phyloP scores from a whole-genome alignment of 2,113 vertebrate genomes.

The Struthidea cinerea region DNA sequence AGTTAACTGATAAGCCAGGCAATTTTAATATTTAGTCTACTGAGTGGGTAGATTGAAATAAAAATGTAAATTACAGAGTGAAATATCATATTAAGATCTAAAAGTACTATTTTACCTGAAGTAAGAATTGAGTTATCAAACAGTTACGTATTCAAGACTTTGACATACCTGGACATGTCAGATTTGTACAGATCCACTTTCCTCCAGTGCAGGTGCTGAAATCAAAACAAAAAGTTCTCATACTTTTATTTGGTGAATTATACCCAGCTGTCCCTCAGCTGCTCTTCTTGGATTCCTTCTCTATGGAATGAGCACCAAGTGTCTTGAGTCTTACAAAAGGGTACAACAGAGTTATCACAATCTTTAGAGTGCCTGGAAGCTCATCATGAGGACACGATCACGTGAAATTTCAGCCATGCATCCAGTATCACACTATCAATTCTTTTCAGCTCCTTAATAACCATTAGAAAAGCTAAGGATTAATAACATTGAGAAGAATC shows the following conservation, averaged over 20 bases:
- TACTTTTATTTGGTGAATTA: background rate
- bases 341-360: background rate
- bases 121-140: background rate
- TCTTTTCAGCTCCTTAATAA: background rate
- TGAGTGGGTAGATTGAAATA: background rate
- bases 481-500: background rate
- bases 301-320: background rate
- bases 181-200: slow-evolving; percentile 88
- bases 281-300: background rate
- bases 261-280: background rate
- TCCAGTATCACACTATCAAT: background rate
- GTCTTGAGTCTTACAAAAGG: background rate
- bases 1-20: background rate
- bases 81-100: background rate
- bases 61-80: background rate
- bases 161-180: slow-evolving; percentile 85
- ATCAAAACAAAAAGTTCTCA: slow-evolving; percentile 47
- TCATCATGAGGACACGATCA: background rate
- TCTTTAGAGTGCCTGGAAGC: background rate
- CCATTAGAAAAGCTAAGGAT: background rate
- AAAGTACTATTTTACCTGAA: background rate
- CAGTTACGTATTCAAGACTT: background rate
- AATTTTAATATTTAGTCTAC: background rate
- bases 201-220: slow-evolving; percentile 87
- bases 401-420: background rate